Evolutionary conservation across 2,888 invertebrate species (phyloP), one percentile per base, ranked within the genome.

Genomic region (Abrostola triplasia): DNA sequence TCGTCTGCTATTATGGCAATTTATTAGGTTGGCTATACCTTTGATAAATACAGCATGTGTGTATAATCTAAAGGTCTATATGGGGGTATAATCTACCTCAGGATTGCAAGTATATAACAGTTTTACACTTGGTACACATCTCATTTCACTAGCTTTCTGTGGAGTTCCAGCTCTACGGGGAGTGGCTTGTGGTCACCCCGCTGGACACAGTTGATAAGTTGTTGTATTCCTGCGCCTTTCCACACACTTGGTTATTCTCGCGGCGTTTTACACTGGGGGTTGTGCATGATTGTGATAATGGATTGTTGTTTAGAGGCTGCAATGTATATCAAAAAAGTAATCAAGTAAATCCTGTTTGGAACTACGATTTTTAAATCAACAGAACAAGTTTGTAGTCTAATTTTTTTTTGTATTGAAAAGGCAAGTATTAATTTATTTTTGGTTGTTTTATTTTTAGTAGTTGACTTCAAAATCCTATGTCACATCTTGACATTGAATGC

Each of bases 141-240:
- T 24, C 40, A 36, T 37, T 9, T 24, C 1, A 24, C 38, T 54
- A 48, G 52, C 58, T 58, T 56, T 11, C 38, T 35, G 44, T 62
- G n/a, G 54, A 59, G 54, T 38, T 54, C 42, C 36, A 49, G 57
- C 69, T 56, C 59, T 48, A 61, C 62, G 24, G 60, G 55, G 62
- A 41, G 44, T 24, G 49, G 64, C 63, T 73, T 75, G 73, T 67
- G 70, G 70, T 64, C 65, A 57, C 63, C 59, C 49, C 66, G 41
- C 82, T 85, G 86, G 81, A 66, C 83, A 77, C 73, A 64, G 77
- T 81, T 81, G 86, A 86, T 86, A 86, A 86, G 82, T 85, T 73
- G 68, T 76, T 70, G 73, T 77, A 70, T 73, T 76, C 70, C 66
- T 62, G 65, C 67, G 67, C 76, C 58, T 70, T 79, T 77, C 54